A percentile compares a stretch with the other conserved stretches of the same genome.
Evolutionary conservation across 2,888 invertebrate genomes (phyloP).

Genomic region (Drosophila crucigera): DNA sequence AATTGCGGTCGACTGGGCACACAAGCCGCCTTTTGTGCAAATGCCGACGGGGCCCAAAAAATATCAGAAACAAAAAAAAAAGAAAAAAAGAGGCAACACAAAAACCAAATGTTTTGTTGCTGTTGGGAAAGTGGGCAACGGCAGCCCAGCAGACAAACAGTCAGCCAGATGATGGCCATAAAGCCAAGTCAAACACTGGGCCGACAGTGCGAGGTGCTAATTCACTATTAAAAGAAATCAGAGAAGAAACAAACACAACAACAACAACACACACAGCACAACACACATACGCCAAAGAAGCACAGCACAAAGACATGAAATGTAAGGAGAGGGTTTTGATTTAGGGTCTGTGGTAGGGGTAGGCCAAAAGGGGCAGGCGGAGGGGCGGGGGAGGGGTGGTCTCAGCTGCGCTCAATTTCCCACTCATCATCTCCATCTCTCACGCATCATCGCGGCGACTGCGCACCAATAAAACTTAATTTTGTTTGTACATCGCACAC

Average conservation of each 20-base stretch:
- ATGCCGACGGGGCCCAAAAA: slow-evolving; percentile 36
- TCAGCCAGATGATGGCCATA: slow-evolving; percentile 54
- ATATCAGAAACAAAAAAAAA: background rate
- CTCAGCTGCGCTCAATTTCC: slow-evolving; percentile 61
- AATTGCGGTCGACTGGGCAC: slow-evolving; percentile 67
- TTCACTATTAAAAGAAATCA: slow-evolving; percentile 82
- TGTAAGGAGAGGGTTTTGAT: slow-evolving; percentile 13
- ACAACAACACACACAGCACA: background rate
- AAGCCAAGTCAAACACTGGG: slow-evolving; percentile 58
- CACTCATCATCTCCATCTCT: slow-evolving; percentile 74
- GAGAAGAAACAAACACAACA: slow-evolving; percentile 37
- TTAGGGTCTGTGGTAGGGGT: background rate
- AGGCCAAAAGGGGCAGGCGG: background rate
- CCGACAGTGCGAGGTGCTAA: slow-evolving; percentile 71
- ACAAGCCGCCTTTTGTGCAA: slow-evolving; percentile 75
- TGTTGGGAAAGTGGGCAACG: slow-evolving; percentile 56
- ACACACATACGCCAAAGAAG: slow-evolving; percentile 6
- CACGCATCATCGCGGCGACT: slow-evolving; percentile 47
- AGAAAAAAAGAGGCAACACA: background rate
- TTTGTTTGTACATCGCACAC: slow-evolving; percentile 76
- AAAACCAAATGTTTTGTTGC: slow-evolving; percentile 1
- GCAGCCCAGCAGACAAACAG: slow-evolving; percentile 31
- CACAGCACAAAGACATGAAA: slow-evolving; percentile 26
- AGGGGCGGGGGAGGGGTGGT: background rate
- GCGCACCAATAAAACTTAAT: slow-evolving; percentile 82